Evolutionary conservation across 2,797 vertebrate genomes (phyloP), one percentile per base, ranked within the genome.

Genomic region (Hyperoplus immaculatus): DNA sequence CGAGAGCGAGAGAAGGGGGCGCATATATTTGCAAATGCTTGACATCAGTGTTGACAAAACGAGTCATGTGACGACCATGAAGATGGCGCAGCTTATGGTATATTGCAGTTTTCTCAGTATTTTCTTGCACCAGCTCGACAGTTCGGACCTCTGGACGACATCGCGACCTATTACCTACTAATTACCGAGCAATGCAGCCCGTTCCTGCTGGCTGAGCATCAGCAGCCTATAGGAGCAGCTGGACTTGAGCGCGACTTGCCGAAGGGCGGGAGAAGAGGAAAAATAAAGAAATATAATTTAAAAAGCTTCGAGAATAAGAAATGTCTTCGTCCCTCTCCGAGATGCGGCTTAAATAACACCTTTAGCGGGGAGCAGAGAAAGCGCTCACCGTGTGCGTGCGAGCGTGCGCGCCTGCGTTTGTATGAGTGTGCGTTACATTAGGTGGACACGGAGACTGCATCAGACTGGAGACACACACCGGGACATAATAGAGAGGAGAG

Each of bases 31-130:
- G 84, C 91, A 89, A 90, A 83, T 56, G 83, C 87, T 89, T 89
- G 90, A 93, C 89, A 93, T 92, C 87, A 83, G 82, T 93, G 87
- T 93, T 94, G 94, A 95, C 94, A 93, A 91, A 91, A 90, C 88
- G 88, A 90, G 92, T 95, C 95, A 95, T 92, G 93, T 95, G 94
- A 95, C 90, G 74, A 72, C 70, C 83, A 39, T 76, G 92, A 95
- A 94, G 93, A 95, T 96, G 94, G 95, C 95, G 94, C 94, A 95
- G 89, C 91, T 87, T 80, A 88, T 83, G 81, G 72, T 91, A 85
- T 75, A 87, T 88, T 79, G 88, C 86, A 74, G 87, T 66, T 87
- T 82, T 76, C 81, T 77, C 75, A 9, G 55, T 36, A 5, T 87
- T 86, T 81, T 53, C 83, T 81, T 38, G 73, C 72, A 64, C 39